Evolutionary conservation across 2,797 vertebrate genomes (phyloP), one percentile per base, ranked within the genome.

Genomic region (Schizothorax lantsangensis): DNA sequence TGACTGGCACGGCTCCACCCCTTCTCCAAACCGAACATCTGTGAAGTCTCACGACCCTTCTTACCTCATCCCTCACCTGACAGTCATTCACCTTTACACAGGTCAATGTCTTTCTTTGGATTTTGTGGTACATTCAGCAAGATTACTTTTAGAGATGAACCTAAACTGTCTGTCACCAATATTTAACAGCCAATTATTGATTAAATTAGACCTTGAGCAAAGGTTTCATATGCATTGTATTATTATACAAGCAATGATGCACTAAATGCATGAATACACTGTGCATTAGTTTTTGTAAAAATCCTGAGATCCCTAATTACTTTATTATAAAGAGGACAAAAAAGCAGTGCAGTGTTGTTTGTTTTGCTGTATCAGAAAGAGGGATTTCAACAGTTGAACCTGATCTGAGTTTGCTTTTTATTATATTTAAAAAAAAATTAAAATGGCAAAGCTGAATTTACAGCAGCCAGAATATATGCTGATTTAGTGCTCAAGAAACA

Each of bases 1-100:
- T 74, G 78, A 89, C 79, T 85, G 64, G 75, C 82, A 86, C n/a
- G 30, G 49, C 87, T 79, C 79, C 40, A 40, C 80, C 88, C 36
- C 64, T 64, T 79, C 64, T 66, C 57, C 43, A 81, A 81, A 81
- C 2, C 23, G 26, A 84, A 84, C 54, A 78, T 59, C 64, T 88
- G 84, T 87, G 84, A 85, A 62, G 84, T 54, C 83, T 79, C 82
- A 45, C 26, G 17, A 40, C 59, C 54, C 87, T 79, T 66, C 87
- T 79, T 73, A 68, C 73, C 23, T 68, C 79, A 88, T 79, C 80
- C 23, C 54, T 84, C 30, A 85, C 83, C 64, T 88, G 71, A 62
- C 73, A 87, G 54, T 74, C 72, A 73, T 80, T 81, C 78, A 86
- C 78, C 77, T 74, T 81, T 49, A 73, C 43, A 81, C 40, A 33